Conservation (phyloP, 1,140 invertebrate genomes). For the Ptiloglossa arizonensis region DNA sequence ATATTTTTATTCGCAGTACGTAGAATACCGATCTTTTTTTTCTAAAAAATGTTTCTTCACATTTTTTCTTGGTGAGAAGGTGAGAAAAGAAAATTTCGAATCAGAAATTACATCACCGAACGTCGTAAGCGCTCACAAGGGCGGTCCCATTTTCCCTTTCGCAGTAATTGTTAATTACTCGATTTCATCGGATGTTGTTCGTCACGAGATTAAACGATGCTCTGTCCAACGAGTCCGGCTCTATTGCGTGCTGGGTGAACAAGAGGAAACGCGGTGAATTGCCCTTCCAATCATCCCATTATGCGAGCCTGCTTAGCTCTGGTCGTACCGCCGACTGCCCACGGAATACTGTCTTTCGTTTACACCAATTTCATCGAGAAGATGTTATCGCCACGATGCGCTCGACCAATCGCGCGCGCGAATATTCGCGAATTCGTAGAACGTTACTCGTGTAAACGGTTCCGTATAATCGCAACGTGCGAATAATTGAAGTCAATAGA, state of each 20-base stretch:
- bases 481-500: slow-evolving; percentile 2
- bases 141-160: background rate
- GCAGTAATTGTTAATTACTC: slow-evolving; percentile 56
- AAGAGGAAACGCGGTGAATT: slow-evolving; percentile 64
- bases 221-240: slow-evolving; percentile 23
- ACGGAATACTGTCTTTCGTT: slow-evolving; percentile 44
- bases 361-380: slow-evolving; percentile 7
- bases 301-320: slow-evolving; percentile 49
- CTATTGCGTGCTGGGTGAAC: slow-evolving; percentile 56
- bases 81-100: no score
- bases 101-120: no score
- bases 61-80: no score
- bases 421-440: background rate
- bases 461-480: background rate
- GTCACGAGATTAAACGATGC: slow-evolving; percentile 57
- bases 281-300: slow-evolving; percentile 72
- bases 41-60: no score
- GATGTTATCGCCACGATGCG: background rate
- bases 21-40: no score
- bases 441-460: background rate
- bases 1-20: no score
- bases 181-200: slow-evolving; percentile 55
- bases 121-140: background rate
- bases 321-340: slow-evolving; percentile 16
- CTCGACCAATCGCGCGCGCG: background rate